Evolutionary conservation across 2,797 vertebrate species (phyloP).

Genomic region (Fundulus diaphanus): DNA sequence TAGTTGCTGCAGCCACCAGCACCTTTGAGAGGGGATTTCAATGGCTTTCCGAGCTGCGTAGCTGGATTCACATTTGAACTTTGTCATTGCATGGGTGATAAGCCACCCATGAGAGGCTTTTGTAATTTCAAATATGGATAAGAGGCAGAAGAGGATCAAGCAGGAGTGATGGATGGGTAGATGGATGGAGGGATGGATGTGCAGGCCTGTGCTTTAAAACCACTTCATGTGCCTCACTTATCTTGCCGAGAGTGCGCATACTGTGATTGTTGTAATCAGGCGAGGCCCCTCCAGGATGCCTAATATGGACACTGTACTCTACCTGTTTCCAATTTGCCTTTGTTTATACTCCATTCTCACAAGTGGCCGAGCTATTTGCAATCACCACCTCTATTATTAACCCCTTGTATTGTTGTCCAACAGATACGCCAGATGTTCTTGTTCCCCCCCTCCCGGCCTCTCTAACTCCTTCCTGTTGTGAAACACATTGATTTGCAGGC

Average conservation of each 20-base stretch:
- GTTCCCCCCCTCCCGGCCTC: slow-evolving; percentile 26
- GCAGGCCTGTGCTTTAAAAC: slow-evolving; percentile 73
- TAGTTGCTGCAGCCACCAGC: slow-evolving; percentile 37
- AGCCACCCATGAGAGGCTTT: slow-evolving; percentile 73
- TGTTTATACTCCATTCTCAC: slow-evolving; percentile 71
- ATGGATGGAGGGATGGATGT: slow-evolving; percentile 62
- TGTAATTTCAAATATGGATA: slow-evolving; percentile 80
- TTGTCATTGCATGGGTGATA: slow-evolving; percentile 75
- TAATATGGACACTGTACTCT: slow-evolving; percentile 62
- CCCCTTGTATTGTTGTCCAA: slow-evolving; percentile 45
- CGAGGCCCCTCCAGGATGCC: slow-evolving; percentile 49
- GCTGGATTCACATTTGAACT: slow-evolving; percentile 79
- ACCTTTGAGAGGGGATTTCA: slow-evolving; percentile 66
- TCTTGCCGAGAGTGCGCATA: slow-evolving; percentile 52
- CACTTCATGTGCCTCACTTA: slow-evolving; percentile 70
- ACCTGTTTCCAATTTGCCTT: slow-evolving; percentile 72
- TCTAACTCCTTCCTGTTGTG: slow-evolving; percentile 45
- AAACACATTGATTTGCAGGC: slow-evolving; percentile 71
- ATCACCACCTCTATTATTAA: slow-evolving; percentile 72
- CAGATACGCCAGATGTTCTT: slow-evolving; percentile 32
- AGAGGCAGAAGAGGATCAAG: slow-evolving; percentile 73
- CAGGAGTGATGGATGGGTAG: slow-evolving; percentile 56
- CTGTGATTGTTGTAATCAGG: slow-evolving; percentile 78
- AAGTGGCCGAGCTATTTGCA: slow-evolving; percentile 62
- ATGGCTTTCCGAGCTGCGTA: slow-evolving; percentile 65